phyloP scores from a whole-genome alignment of 2,888 invertebrate genomes.

The Osedax frankpressi region DNA sequence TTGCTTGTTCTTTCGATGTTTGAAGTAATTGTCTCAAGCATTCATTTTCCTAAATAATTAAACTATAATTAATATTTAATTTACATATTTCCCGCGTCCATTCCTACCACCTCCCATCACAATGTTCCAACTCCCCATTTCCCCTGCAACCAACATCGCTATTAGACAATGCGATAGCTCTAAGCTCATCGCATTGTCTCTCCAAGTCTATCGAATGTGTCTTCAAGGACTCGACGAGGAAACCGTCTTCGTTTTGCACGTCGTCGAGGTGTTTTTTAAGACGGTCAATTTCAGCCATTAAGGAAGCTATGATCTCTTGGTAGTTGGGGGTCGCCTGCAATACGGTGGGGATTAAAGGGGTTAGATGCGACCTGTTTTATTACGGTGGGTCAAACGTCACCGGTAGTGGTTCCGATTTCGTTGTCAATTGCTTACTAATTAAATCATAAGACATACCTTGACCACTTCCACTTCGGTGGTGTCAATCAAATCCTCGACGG shows the following conservation, averaged over 20 bases:
- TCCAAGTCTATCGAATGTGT: conserved; percentile 43
- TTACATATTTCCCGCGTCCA: too few species aligned
- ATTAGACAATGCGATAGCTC: conserved; percentile 35
- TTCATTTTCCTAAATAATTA: too few species aligned
- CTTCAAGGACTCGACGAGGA: conserved; percentile 49
- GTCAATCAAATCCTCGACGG: background rate
- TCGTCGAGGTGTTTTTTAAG: conserved; percentile 59
- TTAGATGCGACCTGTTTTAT: background rate
- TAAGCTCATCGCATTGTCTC: conserved; percentile 38
- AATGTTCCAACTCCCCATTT: background rate
- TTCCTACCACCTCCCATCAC: too few species aligned
- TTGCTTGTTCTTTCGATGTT: too few species aligned
- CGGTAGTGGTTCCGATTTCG: too few species aligned
- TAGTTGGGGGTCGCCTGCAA: conserved; percentile 71
- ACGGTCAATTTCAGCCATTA: conserved; percentile 49
- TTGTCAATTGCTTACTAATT: too few species aligned
- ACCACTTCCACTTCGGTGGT: too few species aligned
- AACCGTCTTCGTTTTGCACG: conserved; percentile 53
- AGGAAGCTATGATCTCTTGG: conserved; percentile 63
- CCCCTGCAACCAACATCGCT: conserved; percentile 19
- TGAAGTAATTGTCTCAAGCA: too few species aligned
- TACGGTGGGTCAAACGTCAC: too few species aligned
- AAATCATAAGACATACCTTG: too few species aligned
- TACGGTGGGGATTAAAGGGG: background rate
- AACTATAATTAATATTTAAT: too few species aligned